Conservation (phyloP, 2,888 invertebrate species). For the Metacarcinus magister region DNA sequence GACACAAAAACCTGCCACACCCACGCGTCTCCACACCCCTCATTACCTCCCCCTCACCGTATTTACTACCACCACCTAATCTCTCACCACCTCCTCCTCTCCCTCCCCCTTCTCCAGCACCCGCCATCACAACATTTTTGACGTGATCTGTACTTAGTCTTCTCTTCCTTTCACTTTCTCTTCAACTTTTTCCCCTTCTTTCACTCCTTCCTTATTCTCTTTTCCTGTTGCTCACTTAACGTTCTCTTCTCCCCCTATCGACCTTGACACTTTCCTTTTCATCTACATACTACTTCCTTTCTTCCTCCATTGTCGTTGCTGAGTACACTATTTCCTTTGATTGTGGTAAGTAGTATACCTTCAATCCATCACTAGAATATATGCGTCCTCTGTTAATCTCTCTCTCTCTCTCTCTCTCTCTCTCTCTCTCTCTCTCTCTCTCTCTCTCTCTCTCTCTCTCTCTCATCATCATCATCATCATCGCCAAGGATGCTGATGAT, state of each 20-base stretch:
- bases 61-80: background rate
- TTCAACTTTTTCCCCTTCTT: background rate
- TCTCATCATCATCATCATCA: background rate
- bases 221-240: background rate
- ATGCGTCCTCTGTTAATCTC: background rate
- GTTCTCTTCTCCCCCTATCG: background rate
- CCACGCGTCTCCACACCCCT: background rate
- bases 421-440: constrained; percentile 30
- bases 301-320: background rate
- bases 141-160: background rate
- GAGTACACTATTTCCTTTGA: background rate
- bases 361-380: too few relatives aligned
- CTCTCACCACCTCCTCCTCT: background rate
- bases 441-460: background rate
- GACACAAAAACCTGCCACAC: background rate
- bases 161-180: background rate
- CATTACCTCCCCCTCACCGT: background rate
- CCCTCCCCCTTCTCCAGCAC: background rate
- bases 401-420: constrained; percentile 27
- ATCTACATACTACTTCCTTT: background rate
- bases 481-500: background rate
- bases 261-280: background rate
- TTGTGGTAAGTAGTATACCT: too few relatives aligned
- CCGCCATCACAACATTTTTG: background rate
- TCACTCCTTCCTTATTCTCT: background rate